phyloP scores from a whole-genome alignment of 1,140 invertebrate genomes.

The Calycopis cecrops region DNA sequence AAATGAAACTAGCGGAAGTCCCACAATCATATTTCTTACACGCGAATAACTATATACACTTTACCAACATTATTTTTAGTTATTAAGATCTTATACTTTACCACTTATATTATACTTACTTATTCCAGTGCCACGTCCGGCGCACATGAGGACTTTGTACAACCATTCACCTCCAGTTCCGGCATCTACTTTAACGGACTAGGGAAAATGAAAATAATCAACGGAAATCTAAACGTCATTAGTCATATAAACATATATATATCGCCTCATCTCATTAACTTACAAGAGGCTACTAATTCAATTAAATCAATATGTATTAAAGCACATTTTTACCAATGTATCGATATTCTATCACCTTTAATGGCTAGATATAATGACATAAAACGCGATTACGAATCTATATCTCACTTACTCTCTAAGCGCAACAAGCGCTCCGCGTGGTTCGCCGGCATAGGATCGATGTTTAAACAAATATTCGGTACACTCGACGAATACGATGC shows the following conservation, averaged over 20 bases:
- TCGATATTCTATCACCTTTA: too few relatives aligned
- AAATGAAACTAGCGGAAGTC: slow-evolving; percentile 11
- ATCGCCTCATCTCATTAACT: background rate
- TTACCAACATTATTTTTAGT: background rate
- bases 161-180: background rate
- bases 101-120: background rate
- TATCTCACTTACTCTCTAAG: background rate
- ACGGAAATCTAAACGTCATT: background rate
- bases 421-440: background rate
- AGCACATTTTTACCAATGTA: too few relatives aligned
- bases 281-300: background rate
- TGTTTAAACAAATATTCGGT: background rate
- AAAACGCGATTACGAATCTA: too few relatives aligned
- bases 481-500: background rate
- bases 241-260: background rate
- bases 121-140: background rate
- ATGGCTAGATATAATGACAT: background rate
- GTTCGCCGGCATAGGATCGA: background rate
- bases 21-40: background rate
- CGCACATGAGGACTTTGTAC: background rate
- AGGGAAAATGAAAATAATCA: slow-evolving; percentile 1
- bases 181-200: background rate
- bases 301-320: background rate
- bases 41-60: background rate
- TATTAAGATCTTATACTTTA: too few relatives aligned